A percentile compares a stretch with the other conserved stretches of the same genome.
phyloP scores from a whole-genome alignment of 2,888 invertebrate species.

The Pogonocherus hispidulus region DNA sequence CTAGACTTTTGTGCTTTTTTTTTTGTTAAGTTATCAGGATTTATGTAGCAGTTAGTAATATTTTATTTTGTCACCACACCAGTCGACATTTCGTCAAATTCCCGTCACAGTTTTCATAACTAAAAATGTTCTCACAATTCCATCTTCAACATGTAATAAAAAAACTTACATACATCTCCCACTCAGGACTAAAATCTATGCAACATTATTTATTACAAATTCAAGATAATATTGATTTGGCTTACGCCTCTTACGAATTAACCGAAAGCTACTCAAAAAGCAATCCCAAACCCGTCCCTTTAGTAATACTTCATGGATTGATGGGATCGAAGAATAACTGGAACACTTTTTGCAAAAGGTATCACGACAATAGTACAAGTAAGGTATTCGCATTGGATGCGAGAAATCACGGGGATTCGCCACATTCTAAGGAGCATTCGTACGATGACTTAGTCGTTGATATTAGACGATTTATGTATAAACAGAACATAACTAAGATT shows the following conservation, averaged over 20 bases:
- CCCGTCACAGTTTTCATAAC: slow-evolving; percentile 37
- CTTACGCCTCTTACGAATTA: slow-evolving; percentile 78
- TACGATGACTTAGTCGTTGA: slow-evolving; percentile 86
- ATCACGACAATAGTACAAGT: slow-evolving; percentile 74
- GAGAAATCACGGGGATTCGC: slow-evolving; percentile 95
- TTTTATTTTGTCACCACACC: slow-evolving; percentile 44
- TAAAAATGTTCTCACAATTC: slow-evolving; percentile 38
- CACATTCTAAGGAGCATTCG: slow-evolving; percentile 80
- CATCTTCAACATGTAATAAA: slow-evolving; percentile 37
- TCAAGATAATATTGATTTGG: slow-evolving; percentile 65
- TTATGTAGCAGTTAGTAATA: slow-evolving; percentile 72
- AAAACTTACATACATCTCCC: slow-evolving; percentile 18
- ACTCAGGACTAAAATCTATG: slow-evolving; percentile 28
- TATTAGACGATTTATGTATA: slow-evolving; percentile 76
- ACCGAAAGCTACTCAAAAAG: slow-evolving; percentile 61
- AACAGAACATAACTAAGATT: slow-evolving; percentile 75
- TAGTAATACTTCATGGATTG: slow-evolving; percentile 89
- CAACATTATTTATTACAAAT: slow-evolving; percentile 15
- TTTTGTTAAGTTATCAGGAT: too few species aligned
- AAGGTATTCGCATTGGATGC: slow-evolving; percentile 87
- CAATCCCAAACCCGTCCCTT: slow-evolving; percentile 70
- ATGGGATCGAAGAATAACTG: slow-evolving; percentile 91
- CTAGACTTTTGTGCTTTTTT: neutral
- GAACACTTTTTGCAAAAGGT: slow-evolving; percentile 81
- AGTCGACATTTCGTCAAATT: slow-evolving; percentile 36